Evolutionary conservation across 1,140 invertebrate species (phyloP), one percentile per base, ranked within the genome.

Genomic region (Scaptomyza hsui): DNA sequence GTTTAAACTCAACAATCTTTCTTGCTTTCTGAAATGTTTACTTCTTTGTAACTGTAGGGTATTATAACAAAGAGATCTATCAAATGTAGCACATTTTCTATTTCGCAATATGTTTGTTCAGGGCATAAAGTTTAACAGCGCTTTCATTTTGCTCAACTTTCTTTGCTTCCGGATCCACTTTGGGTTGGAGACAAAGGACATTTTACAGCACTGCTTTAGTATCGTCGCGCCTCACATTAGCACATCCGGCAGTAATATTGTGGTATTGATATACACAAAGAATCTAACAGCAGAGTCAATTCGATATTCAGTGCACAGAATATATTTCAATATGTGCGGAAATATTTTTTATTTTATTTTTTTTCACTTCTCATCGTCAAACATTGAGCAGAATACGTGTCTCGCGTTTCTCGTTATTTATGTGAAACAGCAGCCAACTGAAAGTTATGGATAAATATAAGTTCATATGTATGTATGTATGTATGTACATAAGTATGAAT

Each of bases 331-430:
- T 86, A 78, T 57, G 24, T 32, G 29, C 48, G 49, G n/a, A 39
- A 21, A n/a, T 37, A n/a, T 37, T 37, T n/a, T n/a, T 37, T n/a
- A 7, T 45, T 65, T 80, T 78, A 39, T 59, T 65, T 75, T 53
- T 75, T 85, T 85, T 86, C 77, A 86, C 88, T 81, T 85, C 74
- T 77, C 72, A 80, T 62, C 72, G 59, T 65, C 35, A 57, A 78
- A 62, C 45, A 64, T 70, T 70, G 35, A 49, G 35, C 41, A 42
- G 63, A 39, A 73, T 75, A 69, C 76, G 81, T 86, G 81, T 77
- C 47, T 62, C 53, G 57, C 37, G 65, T 21, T 4, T 21, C 19
- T 4, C 73, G 74, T 86, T 65, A 71, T 86, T 85, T 86, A 88
- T 81, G 82, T 44, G 48, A 68, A 81, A 67, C 73, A 64, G 79